phyloP scores from a whole-genome alignment of 64 coral and sea anemone genomes.

The Actinia tenebrosa region DNA sequence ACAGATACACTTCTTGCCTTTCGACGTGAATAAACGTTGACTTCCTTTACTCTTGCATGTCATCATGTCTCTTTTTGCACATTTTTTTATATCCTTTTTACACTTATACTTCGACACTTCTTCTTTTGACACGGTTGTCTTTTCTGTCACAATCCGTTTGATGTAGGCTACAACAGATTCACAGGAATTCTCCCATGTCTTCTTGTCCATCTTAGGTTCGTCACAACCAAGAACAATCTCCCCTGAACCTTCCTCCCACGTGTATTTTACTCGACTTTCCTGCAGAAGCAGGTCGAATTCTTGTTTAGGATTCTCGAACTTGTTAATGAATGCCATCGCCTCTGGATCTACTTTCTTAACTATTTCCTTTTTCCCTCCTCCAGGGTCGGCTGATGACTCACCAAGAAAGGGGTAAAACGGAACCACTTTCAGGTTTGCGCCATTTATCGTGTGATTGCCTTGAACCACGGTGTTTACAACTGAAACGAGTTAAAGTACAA shows the following conservation, averaged over 20 bases:
- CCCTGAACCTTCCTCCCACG: not conserved
- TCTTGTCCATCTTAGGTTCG: not conserved
- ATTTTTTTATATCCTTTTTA: not conserved
- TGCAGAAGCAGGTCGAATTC: not conserved
- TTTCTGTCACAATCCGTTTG: not conserved
- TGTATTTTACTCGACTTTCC: not conserved
- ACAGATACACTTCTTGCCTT: too few species aligned
- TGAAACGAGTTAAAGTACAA: not conserved
- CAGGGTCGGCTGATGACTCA: not conserved
- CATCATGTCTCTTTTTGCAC: not conserved
- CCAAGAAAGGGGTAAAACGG: constrained; percentile 29
- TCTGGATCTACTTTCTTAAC: not conserved
- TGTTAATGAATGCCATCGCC: not conserved
- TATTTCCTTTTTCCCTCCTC: not conserved
- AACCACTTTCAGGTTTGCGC: not conserved
- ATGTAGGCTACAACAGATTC: not conserved
- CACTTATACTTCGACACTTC: not conserved
- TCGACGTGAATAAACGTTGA: too few species aligned
- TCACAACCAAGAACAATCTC: not conserved
- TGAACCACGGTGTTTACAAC: constrained; percentile 13
- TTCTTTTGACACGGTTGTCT: not conserved
- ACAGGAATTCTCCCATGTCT: not conserved
- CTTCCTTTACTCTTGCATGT: too few species aligned
- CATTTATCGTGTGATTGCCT: not conserved
- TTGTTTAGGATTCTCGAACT: not conserved